Evolutionary conservation across 2,888 invertebrate species (phyloP), one percentile per base, ranked within the genome.

Genomic region (Melieria omissa): DNA sequence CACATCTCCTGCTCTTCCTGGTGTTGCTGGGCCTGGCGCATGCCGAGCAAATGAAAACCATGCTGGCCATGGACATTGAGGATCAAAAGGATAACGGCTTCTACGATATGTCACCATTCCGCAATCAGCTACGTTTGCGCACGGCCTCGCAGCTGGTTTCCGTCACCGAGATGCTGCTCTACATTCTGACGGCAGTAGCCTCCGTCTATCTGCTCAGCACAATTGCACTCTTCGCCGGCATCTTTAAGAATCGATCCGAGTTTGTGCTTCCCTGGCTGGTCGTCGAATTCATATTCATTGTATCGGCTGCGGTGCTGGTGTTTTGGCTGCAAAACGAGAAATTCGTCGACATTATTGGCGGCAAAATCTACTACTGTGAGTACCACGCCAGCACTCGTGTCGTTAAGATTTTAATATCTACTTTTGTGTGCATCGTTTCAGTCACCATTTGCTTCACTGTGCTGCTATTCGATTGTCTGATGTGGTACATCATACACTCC

Each of bases 31-130:
- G 86, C 9, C 75, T 87, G 65, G 84, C 86, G 0, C 87, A 87
- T 77, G 86, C 86, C 45, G 86, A 87, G 71, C 84, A 87, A 80
- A 86, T 86, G 81, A 83, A 84, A 65, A 80, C 82, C 10, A 82
- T 86, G 75, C 78, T 87, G 5, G 83, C 82, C 12, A 74, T 84
- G 76, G 87, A 87, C 71, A 86, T 86, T 73, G 76, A 84, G 72
- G 87, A 87, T 77, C 86, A 87, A 71, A 84, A 85, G 75, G 86
- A 86, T 52, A 84, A 81, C 66, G 85, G 85, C 4, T 86, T 84
- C 75, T 87, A 86, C 54, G 85, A 83, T 52, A 80, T 84, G 80
- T 80, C 81, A 9, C 84, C 84, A 1, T 82, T 83, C 58, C 80
- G 84, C 70, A 87, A 86, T 74, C 83, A 86, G 71, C 73, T 84